These are phyloP conservation scores for Holacanthella duospinosa DNA, from an alignment of 2,888 invertebrate species.

Conservation along the genomic window DNA sequence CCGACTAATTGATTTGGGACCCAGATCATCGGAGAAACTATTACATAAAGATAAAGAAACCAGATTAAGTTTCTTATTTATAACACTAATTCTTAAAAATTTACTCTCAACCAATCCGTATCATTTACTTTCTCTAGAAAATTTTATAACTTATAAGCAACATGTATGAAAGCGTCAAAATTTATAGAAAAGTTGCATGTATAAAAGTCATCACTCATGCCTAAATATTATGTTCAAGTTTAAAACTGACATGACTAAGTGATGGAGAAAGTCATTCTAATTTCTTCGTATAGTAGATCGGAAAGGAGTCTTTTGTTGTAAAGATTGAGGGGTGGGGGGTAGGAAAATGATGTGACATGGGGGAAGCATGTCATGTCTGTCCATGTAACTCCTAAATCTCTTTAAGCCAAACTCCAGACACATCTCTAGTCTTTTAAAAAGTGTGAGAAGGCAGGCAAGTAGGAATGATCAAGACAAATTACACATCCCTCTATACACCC, in stretches of 20 bases:
- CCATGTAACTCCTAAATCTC: slow-evolving; percentile 1
- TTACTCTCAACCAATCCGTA: background rate
- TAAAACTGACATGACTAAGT: background rate
- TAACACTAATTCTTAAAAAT: too few relatives aligned
- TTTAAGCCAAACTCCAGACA: background rate
- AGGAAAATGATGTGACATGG: background rate
- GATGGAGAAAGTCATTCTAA: background rate
- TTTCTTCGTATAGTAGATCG: too few relatives aligned
- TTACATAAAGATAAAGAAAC: background rate
- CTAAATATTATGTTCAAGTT: background rate
- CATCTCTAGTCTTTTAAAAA: background rate
- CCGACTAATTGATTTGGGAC: slow-evolving; percentile 78
- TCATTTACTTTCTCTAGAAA: background rate
- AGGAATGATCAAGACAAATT: slow-evolving; percentile 38
- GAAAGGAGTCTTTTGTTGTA: background rate
- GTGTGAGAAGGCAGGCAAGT: slow-evolving; percentile 5
- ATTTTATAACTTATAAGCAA: too few relatives aligned
- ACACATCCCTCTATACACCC: slow-evolving; percentile 12
- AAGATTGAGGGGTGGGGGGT: background rate
- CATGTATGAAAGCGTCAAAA: background rate
- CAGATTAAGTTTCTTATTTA: too few relatives aligned
- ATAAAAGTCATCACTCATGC: background rate
- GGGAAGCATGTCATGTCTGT: slow-evolving; percentile 1
- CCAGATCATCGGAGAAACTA: slow-evolving; percentile 89
- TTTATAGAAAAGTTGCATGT: background rate